phyloP scores from a whole-genome alignment of 2,113 vertebrate genomes.

The Trematocara stigmaticum region DNA sequence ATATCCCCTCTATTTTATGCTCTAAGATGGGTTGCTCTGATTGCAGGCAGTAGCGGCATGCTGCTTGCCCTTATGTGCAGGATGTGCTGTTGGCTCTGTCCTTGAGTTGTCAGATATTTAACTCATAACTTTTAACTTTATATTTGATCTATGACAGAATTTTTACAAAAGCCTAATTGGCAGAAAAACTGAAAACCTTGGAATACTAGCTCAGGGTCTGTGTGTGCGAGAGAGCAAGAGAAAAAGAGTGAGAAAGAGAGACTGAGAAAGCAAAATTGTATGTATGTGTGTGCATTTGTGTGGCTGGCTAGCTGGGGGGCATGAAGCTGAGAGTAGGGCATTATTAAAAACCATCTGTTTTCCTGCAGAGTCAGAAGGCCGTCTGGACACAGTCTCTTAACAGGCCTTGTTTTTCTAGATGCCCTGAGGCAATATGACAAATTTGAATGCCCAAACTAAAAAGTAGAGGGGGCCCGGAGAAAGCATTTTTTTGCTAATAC shows the following conservation, averaged over 20 bases:
- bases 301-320: constrained; percentile 48
- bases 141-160: background rate
- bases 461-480: constrained; percentile 2
- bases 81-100: background rate
- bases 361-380: constrained; percentile 61
- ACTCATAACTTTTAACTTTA: background rate
- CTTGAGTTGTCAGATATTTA: constrained; percentile 13
- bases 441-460: constrained; percentile 38
- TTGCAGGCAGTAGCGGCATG: background rate
- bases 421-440: constrained; percentile 43
- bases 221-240: background rate
- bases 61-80: background rate
- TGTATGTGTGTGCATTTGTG: constrained; percentile 29
- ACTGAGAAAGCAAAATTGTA: background rate
- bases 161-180: constrained; percentile 24
- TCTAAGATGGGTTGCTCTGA: background rate
- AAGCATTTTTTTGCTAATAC: background rate
- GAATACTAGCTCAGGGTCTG: background rate
- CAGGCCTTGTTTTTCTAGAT: constrained; percentile 54
- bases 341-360: constrained; percentile 69
- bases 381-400: constrained; percentile 61
- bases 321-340: constrained; percentile 59
- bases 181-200: constrained; percentile 1
- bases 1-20: background rate
- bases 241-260: background rate